Conservation (phyloP, 2,113 vertebrate genomes). For the Calypte anna region DNA sequence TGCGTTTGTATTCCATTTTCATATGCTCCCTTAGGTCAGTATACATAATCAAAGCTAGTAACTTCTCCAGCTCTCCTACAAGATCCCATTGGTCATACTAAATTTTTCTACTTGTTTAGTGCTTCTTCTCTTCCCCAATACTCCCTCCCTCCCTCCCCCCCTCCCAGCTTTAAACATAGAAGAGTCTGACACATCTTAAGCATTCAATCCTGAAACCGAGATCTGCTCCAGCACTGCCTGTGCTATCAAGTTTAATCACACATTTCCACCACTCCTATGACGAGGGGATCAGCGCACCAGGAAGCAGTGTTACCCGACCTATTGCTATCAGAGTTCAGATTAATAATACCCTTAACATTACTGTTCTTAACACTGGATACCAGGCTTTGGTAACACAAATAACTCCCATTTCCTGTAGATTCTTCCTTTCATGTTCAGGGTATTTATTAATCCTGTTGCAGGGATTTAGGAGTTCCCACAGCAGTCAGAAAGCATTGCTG, state of each 20-base stretch:
- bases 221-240: background rate
- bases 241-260: background rate
- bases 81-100: background rate
- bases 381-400: background rate
- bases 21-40: background rate
- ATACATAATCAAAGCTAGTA: background rate
- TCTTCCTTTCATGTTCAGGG: background rate
- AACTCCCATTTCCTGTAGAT: background rate
- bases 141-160: accelerated
- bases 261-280: background rate
- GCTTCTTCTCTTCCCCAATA: background rate
- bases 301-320: background rate
- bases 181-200: background rate
- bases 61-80: background rate
- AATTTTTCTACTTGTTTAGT: background rate
- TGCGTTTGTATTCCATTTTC: background rate
- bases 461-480: background rate
- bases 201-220: background rate
- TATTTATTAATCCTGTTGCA: background rate
- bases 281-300: accelerated
- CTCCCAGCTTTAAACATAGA: background rate
- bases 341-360: background rate
- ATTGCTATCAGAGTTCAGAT: background rate
- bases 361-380: background rate
- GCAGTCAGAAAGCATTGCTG: background rate